Base-by-base conservation (phyloP, 2,113 vertebrate genomes). In the Brevimyrus niger region DNA sequence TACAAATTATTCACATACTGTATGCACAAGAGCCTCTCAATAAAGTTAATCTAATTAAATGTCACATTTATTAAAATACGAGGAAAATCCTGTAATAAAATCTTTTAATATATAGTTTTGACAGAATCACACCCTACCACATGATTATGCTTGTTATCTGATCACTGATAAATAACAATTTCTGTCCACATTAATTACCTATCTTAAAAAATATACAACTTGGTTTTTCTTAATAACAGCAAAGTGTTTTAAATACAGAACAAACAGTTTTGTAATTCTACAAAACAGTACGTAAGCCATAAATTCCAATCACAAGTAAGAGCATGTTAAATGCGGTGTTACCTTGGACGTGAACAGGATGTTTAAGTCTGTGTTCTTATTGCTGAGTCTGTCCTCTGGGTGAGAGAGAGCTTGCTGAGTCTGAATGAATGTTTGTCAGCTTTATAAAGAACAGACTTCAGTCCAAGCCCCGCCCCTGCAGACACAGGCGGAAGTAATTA, bases 391-490 rank as follows among this genome's bases (percentile, higher is more conserved):
- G n/a, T 50, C 89, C 86, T 76, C 73, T 90, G 15, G 88, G 87
- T 89, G 38, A 73, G 61, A 87, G 53, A 84, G 53, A 85, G 48
- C 51, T 90, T 84, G 83, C 90, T 53, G 38, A 88, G 89, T 65
- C 65, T 90, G 89, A 92, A 88, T 50, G 61, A 5, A 53, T 58
- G 23, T 48, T 58, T 42, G 61, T 76, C 19, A 13, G 11, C 89
- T 92, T 90, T 94, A 93, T 96, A 96, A 92, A 94, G 88, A 7
- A 27, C 27, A 19, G 13, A 31, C 61, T 73, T 7, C 3, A 9
- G n/a, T 13, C 46, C 38, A 69, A 46, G 89, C 89, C 76, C 91
- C 1, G 0, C 93, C 61, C 86, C 58, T 61, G 83, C 86, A 35
- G 88, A 91, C 8, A 27, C 89, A 48, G 58, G 88, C 91, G 92